Conservation (phyloP, 2,797 vertebrate genomes). For the Garrulus glandarius region DNA sequence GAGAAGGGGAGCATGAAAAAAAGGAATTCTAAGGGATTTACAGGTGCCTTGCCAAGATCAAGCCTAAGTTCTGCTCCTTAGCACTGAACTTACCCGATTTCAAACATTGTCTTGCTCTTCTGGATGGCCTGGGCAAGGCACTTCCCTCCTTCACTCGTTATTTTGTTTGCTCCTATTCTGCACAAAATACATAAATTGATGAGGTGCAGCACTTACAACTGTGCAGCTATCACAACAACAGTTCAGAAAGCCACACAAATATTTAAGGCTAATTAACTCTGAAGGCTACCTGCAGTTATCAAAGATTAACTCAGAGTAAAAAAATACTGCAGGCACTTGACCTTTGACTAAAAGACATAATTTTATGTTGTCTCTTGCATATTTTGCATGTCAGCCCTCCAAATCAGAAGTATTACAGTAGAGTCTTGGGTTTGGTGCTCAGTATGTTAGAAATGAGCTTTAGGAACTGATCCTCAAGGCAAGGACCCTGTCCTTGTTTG, state of each 20-base stretch:
- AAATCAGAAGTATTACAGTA: not conserved
- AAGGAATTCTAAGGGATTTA: not conserved
- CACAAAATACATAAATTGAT: not conserved
- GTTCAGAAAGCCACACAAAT: not conserved
- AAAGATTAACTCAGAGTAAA: not conserved
- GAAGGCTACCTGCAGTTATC: not conserved
- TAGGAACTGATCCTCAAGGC: not conserved
- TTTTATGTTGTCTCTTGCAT: not conserved
- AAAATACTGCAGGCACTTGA: not conserved
- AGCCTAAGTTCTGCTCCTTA: not conserved
- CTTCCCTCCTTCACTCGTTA: constrained; percentile 85
- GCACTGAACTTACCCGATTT: constrained; percentile 85
- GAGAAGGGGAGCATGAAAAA: not conserved
- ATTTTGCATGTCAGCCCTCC: not conserved
- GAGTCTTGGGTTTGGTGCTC: not conserved
- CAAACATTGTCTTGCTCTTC: constrained; percentile 86
- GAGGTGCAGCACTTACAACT: not conserved
- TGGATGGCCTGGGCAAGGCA: constrained; percentile 84
- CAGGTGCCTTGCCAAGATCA: not conserved
- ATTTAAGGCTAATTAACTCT: not conserved
- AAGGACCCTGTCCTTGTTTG: not conserved
- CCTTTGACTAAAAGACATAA: not conserved
- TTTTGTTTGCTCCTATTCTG: constrained; percentile 90
- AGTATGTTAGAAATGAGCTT: not conserved
- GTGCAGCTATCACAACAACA: not conserved